Evolutionary conservation across 2,888 invertebrate species (phyloP), one percentile per base, ranked within the genome.

Genomic region (Brachycybe producta): DNA sequence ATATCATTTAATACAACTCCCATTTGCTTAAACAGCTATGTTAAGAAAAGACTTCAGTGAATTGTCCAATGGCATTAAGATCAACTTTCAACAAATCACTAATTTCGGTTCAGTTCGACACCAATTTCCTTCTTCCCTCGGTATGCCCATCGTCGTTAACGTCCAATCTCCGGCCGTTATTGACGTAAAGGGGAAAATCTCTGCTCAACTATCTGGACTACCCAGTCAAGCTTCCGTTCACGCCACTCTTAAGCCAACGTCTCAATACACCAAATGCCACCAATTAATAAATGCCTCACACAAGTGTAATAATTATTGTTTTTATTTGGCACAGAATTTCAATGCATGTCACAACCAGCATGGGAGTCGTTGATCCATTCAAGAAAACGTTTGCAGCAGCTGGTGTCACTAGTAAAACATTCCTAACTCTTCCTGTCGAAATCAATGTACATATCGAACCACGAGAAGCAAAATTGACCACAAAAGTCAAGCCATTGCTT

Each of bases 81-180:
- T 51, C 19, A 44, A 35, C 7, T 44, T 23, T 21, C 45, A 45
- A 39, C 26, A 36, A 24, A 36, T 45, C 3, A 27, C 28, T n/a
- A 35, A 51, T 39, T 38, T 45, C 15, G 51, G 51, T 21, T 21
- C 24, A 21, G 51, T 51, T 2, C n/a, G 27, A 44, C 28, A 51
- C 26, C 44, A 36, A 15, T 17, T 51, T 11, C 45, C 45, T 2
- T 36, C 36, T 13, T 15, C 38, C 26, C 45, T 51, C 38, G 51
- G 51, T 26, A 5, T 45, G 1, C 45, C 51, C 21, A 36, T 51
- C 35, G 17, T 36, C 11, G 36, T 45, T 7, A 13, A 38, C 19
- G n/a, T 51, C 17, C 19, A 44, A 36, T 26, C 44, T 2, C 51
- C 51, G 15, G 32, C 43, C 17, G 26, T 51, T 26, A 4, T 45